Base-by-base conservation (phyloP, 1,140 invertebrate genomes). In the Trinorchestia longiramus region DNA sequence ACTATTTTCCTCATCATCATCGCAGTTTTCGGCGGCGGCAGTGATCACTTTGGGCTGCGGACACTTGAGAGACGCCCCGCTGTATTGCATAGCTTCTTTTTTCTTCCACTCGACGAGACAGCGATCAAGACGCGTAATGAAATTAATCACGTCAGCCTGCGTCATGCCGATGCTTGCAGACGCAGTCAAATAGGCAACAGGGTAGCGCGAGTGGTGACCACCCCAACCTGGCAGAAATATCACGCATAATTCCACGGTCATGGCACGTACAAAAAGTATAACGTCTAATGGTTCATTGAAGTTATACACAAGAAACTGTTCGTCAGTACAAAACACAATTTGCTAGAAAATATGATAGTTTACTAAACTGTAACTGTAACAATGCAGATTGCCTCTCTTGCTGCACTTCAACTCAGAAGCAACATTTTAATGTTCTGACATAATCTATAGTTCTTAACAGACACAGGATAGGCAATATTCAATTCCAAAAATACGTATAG, bases 91-190 rank as follows among this genome's bases (percentile, higher is more conserved):
- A 15, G 62, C 28, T 90, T 94, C 92, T n/a, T 94, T 94, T 36
- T 45, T 43, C n/a, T 40, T 94, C 92, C 92, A 95, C 45, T 96
- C 96, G 8, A 47, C 53, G 36, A 96, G 95, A 95, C 96, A 96
- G 96, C 98, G 98, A 96, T 98, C 98, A 77, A 98, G 97, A 97
- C 98, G 97, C 96, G 98, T 97, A 53, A 98, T 97, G 97, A 98
- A 98, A 43, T 97, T 97, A 97, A 98, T 98, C 41, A 98, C 97
- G 96, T 98, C 98, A 6, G 97, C 97, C 97, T 97, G 97, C 87
- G 98, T 98, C 97, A 98, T 98, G n/a, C 98, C 98, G 95, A 98
- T 97, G 43, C 98, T 97, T 40, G 98, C 98, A 42, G 98, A 98
- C 91, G 98, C 98, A 42, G 98, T 98, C 90, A 98, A 97, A 97